Evolutionary conservation across 2,113 vertebrate species (phyloP), one percentile per base, ranked within the genome.

Genomic region (Tenrec ecaudatus): DNA sequence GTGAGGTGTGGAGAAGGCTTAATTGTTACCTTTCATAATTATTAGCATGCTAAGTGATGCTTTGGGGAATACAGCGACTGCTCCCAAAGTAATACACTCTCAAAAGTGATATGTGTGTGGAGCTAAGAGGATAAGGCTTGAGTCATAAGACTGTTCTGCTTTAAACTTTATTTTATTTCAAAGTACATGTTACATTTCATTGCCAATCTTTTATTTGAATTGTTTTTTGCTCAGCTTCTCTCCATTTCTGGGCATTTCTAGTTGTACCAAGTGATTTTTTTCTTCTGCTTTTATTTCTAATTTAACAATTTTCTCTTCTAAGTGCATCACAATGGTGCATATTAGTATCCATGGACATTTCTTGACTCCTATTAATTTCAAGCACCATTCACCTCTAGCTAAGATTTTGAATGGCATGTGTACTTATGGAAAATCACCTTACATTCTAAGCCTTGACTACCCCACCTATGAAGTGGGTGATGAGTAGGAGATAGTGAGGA

Each of bases 61-160:
- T 93, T 94, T 82, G 12, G 33, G 58, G 53, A 89, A 43, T 27
- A 77, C 9, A 82, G 64, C 64, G 66, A 80, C 27, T 83, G 75
- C 22, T 53, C 33, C 15, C 60, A 82, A 82, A 82, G 27, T 78
- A 86, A 86, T 25, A 1, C 64, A 89, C 83, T 71, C 68, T n/a
- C 25, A 66, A 25, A 14, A 7, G 71, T 75, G 33, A 75, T 38
- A 73, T 36, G 16, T 73, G 33, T 75, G n/a, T 20, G 69, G 6
- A 33, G n/a, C 19, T 33, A 17, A 33, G n/a, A 15, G 69, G 69
- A 16, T 71, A 71, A 71, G 3, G 12, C 15, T 15, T 17, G 29
- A 15, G 68, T 69, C 68, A 29, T 73, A 73, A 69, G 69, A 71
- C 31, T 33, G n/a, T n/a, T 33, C 15, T 33, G n/a, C 15, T 19